These are phyloP conservation scores for Gallinago nigripennis DNA, from an alignment of 2,797 vertebrate species.

Conservation along the genomic window DNA sequence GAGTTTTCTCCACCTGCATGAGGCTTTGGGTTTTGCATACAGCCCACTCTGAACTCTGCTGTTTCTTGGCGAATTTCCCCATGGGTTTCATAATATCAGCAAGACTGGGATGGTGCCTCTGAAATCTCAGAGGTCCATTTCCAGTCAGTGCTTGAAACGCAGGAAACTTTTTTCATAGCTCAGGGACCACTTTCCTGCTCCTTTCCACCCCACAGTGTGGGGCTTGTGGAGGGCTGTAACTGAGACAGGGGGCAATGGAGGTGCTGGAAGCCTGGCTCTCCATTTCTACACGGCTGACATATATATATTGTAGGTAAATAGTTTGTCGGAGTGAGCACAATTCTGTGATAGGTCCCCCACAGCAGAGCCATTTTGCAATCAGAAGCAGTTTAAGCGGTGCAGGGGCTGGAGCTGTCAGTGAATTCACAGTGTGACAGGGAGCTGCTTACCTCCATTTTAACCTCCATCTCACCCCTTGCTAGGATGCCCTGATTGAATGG, in stretches of 20 bases:
- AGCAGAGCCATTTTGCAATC: not conserved
- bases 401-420: not conserved
- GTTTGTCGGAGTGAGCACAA: accelerated
- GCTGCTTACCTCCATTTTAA: not conserved
- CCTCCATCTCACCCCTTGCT: not conserved
- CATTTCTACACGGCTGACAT: not conserved
- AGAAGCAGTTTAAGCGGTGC: not conserved
- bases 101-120: not conserved
- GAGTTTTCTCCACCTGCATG: not conserved
- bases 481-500: not conserved
- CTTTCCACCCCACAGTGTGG: accelerated
- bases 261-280: not conserved
- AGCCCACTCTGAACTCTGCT: not conserved
- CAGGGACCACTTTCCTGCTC: not conserved
- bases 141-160: not conserved
- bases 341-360: not conserved
- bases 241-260: not conserved
- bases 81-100: not conserved
- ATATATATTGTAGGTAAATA: not conserved
- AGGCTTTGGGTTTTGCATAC: not conserved
- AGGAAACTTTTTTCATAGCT: not conserved
- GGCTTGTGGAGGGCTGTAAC: not conserved
- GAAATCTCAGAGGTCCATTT: not conserved
- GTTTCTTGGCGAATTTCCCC: not conserved
- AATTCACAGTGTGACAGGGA: not conserved